phyloP scores from a whole-genome alignment of 2,888 invertebrate genomes.

The Tubulanus polymorphus region DNA sequence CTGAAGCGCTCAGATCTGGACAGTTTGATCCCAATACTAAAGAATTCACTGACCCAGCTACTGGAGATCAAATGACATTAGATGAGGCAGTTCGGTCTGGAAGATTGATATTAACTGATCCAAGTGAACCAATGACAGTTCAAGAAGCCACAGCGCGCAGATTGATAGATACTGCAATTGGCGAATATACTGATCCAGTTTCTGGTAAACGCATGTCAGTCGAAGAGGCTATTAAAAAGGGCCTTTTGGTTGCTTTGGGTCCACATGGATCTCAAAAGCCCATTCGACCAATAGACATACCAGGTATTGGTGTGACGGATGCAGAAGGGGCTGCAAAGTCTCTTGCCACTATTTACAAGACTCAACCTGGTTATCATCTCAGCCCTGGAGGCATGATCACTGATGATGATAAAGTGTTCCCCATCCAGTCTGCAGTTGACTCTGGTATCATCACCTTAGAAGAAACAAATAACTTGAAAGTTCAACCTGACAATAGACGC shows the following conservation, averaged over 20 bases:
- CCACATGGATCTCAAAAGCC: too few species aligned
- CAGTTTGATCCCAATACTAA: conserved; percentile 59
- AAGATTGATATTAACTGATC: conserved; percentile 30
- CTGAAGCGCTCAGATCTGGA: conserved; percentile 70
- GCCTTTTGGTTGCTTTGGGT: too few species aligned
- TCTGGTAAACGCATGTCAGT: conserved; percentile 12
- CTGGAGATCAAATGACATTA: conserved; percentile 43
- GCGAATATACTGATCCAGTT: conserved; percentile 23
- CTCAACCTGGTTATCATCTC: not conserved
- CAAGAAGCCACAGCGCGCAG: conserved; percentile 21
- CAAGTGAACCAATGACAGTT: conserved; percentile 62
- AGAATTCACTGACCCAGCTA: conserved; percentile 53
- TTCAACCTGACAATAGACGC: too few species aligned
- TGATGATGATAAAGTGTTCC: not conserved
- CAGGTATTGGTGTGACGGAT: not conserved
- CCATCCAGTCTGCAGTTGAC: not conserved
- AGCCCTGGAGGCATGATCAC: not conserved
- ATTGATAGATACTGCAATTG: conserved; percentile 22
- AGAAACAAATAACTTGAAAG: not conserved
- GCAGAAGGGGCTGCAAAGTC: not conserved
- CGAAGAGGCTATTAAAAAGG: conserved; percentile 32
- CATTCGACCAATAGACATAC: too few species aligned
- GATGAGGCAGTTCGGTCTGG: conserved; percentile 29
- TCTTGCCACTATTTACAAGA: not conserved
- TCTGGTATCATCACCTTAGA: not conserved